Conservation (phyloP, 2,797 vertebrate species). For the Crenichthys baileyi region DNA sequence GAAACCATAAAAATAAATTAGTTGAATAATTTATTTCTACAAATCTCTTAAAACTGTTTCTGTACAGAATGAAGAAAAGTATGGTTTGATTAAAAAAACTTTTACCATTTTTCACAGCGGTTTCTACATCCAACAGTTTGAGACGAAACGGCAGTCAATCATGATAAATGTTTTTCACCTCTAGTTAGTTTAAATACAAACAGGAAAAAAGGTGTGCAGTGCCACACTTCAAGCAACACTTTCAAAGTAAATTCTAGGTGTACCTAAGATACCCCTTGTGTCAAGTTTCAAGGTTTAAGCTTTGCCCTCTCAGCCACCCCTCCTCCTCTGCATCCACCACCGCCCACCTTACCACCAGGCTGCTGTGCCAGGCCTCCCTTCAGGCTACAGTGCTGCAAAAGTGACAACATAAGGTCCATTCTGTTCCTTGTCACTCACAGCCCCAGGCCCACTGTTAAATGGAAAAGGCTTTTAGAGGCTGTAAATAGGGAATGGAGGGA, state of each 20-base stretch:
- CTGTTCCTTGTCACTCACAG: constrained; percentile 82
- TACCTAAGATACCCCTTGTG: constrained; percentile 39
- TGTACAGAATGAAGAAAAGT: background rate
- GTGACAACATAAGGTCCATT: constrained; percentile 83
- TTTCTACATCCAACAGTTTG: constrained; percentile 14
- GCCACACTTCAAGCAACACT: constrained; percentile 39
- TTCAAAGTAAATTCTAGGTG: constrained; percentile 51
- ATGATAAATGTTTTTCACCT: constrained; percentile 20
- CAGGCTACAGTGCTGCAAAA: constrained; percentile 71
- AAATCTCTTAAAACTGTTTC: background rate
- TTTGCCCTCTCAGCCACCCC: constrained; percentile 9
- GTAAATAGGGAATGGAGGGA: constrained; percentile 70
- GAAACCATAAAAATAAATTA: too few species aligned
- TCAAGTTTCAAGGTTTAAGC: constrained; percentile 41
- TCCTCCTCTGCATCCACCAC: constrained; percentile 17
- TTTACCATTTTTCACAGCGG: background rate
- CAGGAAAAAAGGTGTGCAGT: constrained; percentile 27
- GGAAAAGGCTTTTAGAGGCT: constrained; percentile 82
- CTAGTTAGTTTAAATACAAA: constrained; percentile 31
- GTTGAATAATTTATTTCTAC: background rate
- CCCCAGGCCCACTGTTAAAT: constrained; percentile 77
- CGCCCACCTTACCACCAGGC: constrained; percentile 48
- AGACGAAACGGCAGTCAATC: constrained; percentile 41
- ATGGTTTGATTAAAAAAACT: background rate
- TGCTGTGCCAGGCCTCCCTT: constrained; percentile 74